These are phyloP conservation scores for Clunio marinus DNA, from an alignment of 2,888 invertebrate genomes.

Conservation along the genomic window DNA sequence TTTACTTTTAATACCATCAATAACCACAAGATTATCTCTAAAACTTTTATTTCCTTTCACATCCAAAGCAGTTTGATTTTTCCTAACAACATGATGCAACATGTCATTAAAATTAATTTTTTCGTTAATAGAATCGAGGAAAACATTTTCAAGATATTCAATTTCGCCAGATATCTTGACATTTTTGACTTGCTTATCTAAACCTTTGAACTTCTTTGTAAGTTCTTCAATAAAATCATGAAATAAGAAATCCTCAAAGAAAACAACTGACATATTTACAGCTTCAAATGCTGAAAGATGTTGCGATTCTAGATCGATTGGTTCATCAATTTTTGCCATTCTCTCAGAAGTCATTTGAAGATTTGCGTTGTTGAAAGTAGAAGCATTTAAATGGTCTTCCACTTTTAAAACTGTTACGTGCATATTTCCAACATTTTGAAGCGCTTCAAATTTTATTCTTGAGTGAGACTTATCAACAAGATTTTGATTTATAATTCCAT, in stretches of 20 bases:
- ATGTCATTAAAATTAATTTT: too few relatives aligned
- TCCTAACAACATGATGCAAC: too few relatives aligned
- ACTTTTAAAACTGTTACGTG: neutral
- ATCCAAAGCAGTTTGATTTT: too few relatives aligned
- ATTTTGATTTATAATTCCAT: neutral
- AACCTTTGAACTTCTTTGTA: too few relatives aligned
- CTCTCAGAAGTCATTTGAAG: neutral
- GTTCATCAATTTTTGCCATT: neutral
- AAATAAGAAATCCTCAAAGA: constrained; percentile 15
- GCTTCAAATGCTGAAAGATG: neutral
- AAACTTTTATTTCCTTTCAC: constrained; percentile 18
- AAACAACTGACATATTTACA: neutral
- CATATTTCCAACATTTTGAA: neutral
- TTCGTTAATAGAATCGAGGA: too few relatives aligned
- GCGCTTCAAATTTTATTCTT: neutral
- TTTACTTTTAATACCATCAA: neutral
- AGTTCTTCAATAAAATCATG: neutral
- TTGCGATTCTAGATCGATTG: neutral
- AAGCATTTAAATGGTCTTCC: neutral
- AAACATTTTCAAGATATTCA: too few relatives aligned
- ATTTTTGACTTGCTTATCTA: too few relatives aligned
- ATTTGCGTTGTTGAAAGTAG: constrained; percentile 6
- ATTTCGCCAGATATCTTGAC: too few relatives aligned
- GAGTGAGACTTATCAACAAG: neutral
- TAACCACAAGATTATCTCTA: neutral